Evolutionary conservation across 2,888 invertebrate genomes (phyloP).

Genomic region (Choristoneura rosaceana): DNA sequence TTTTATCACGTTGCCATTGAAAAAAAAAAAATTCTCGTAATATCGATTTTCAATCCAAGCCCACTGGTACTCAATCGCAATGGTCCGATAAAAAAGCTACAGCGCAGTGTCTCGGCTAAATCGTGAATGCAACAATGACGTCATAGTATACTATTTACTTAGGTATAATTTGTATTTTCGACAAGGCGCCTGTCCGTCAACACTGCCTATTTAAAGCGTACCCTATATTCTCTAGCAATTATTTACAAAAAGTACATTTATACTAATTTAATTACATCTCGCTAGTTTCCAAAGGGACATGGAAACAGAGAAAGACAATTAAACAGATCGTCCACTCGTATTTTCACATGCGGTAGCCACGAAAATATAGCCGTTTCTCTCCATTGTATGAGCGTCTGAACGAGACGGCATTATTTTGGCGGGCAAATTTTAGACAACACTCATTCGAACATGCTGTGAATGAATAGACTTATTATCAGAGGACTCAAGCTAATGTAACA

Average conservation of each 20-base stretch:
- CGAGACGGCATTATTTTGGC: background rate
- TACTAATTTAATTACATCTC: constrained; percentile 37
- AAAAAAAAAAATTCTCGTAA: too few relatives aligned
- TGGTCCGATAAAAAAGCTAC: constrained; percentile 33
- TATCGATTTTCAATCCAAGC: background rate
- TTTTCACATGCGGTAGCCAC: background rate
- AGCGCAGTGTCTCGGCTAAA: constrained; percentile 5
- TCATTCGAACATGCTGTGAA: background rate
- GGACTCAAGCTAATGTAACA: background rate
- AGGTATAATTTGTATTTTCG: constrained; percentile 40
- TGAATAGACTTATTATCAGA: too few relatives aligned
- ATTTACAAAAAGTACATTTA: constrained; percentile 45
- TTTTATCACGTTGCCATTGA: background rate
- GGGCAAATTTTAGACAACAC: background rate
- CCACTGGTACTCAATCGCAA: constrained; percentile 17
- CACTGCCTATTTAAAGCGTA: constrained; percentile 49
- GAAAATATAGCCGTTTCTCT: background rate
- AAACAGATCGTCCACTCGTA: background rate
- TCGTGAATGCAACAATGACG: constrained; percentile 15
- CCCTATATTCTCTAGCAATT: constrained; percentile 48
- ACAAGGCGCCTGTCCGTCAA: constrained; percentile 18
- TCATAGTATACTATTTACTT: constrained; percentile 34
- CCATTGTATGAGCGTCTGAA: background rate
- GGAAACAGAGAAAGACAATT: background rate
- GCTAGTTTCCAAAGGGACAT: constrained; percentile 32